Base-by-base conservation (phyloP, 2,797 vertebrate species). In the Sebastes baramenuke region DNA sequence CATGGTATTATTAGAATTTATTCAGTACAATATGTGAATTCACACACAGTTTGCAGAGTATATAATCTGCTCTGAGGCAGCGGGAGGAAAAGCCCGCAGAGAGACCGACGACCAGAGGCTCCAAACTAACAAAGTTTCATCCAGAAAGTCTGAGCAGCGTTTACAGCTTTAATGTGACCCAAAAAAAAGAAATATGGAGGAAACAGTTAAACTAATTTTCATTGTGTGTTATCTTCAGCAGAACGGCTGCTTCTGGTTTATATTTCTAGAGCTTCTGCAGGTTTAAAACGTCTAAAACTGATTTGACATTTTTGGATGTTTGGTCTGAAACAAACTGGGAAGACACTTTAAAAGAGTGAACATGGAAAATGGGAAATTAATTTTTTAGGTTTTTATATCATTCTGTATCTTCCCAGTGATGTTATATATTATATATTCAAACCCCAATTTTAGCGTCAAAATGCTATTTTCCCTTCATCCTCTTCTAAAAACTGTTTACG, bases 1-100 rank as follows among this genome's bases (percentile, higher is more conserved):
- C 67, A 34, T 13, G 5, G 72, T 69, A 61, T 84, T 80, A 87
- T 82, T 84, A 60, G 81, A 72, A 61, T 76, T 70, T 54, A 79
- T 83, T 83, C 75, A 83, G 34, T 25, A 55, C 56, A 82, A 73
- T 69, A 74, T 79, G 67, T 72, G 61, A 81, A 65, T 49, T 59
- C 66, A 42, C 62, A 62, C 70, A 74, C 82, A 66, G 61, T 71
- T 59, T 34, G 58, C 29, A 30, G 32, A 60, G 75, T 3, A 24
- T 71, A 11, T 67, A 72, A 72, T 82, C 77, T 38, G 71, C 74
- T 81, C 13, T 9, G 58, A 83, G 80, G 73, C 60, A 66, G 62
- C 18, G 1, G 20, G 18, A 81, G 62, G 54, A 83, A 65, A 67
- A 36, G 22, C 70, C 79, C 11, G 14, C 12, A 67, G 80, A 80